Evolutionary conservation across 2,113 vertebrate genomes (phyloP).

Genomic region (Microcebus jonahi): DNA sequence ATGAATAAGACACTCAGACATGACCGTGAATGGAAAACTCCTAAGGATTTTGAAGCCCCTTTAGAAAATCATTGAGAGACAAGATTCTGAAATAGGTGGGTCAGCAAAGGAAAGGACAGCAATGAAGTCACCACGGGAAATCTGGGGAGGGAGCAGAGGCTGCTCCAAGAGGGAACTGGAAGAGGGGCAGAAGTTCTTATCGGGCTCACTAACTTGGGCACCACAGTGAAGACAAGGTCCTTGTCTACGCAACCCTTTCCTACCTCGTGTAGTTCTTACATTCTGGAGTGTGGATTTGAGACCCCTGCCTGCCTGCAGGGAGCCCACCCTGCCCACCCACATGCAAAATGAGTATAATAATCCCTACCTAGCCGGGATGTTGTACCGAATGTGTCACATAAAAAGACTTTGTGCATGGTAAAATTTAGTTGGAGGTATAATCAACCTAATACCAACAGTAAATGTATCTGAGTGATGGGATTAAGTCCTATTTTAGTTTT

Average conservation of each 20-base stretch:
- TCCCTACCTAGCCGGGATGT: too few relatives aligned
- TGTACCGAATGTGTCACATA: rapidly evolving
- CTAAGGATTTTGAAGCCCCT: background rate
- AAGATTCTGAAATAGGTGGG: background rate
- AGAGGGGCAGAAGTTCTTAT: rapidly evolving
- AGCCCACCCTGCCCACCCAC: too few relatives aligned
- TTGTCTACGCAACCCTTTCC: rapidly evolving
- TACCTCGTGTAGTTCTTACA: rapidly evolving
- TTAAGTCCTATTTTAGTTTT: background rate
- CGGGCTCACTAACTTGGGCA: rapidly evolving
- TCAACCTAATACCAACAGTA: too few relatives aligned
- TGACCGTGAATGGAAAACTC: rapidly evolving
- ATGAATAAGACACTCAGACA: background rate
- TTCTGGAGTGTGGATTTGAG: background rate
- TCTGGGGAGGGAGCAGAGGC: background rate
- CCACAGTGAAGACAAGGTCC: rapidly evolving
- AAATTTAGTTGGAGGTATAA: too few relatives aligned
- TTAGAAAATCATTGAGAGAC: background rate
- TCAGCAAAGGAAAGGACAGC: rapidly evolving
- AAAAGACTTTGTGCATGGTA: background rate
- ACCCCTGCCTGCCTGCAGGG: rapidly evolving
- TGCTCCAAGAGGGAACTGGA: too few relatives aligned
- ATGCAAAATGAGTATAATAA: background rate
- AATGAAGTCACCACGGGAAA: rapidly evolving
- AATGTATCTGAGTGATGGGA: background rate